A percentile compares a stretch with the other conserved stretches of the same genome.
phyloP scores from a whole-genome alignment of 2,888 invertebrate genomes.

The Steromphala cineraria region DNA sequence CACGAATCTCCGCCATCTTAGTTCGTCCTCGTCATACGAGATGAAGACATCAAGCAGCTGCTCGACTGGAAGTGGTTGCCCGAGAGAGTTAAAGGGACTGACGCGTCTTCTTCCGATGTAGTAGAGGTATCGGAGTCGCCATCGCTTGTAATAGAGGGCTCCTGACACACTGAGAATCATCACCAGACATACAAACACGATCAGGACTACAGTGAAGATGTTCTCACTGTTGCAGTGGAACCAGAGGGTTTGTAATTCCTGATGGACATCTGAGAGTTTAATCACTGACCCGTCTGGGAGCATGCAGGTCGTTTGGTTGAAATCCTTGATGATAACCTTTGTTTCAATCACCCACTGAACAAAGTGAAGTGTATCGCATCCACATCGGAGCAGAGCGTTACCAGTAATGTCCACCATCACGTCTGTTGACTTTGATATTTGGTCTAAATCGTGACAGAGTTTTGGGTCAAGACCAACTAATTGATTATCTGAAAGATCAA shows the following conservation, averaged over 20 bases:
- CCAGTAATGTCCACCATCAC: neutral
- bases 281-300: neutral
- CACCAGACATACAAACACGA: neutral
- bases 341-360: neutral
- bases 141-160: conserved; percentile 9
- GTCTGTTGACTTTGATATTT: neutral
- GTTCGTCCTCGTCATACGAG: conserved; percentile 21
- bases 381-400: neutral
- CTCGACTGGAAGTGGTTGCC: neutral
- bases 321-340: neutral
- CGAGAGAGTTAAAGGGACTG: neutral
- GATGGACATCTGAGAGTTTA: neutral
- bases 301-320: neutral
- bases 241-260: neutral
- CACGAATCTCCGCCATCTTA: neutral
- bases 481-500: conserved; percentile 13
- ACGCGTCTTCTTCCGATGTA: conserved; percentile 8
- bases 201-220: neutral
- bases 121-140: conserved; percentile 17
- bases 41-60: conserved; percentile 16
- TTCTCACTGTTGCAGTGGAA: neutral
- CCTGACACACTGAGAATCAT: neutral
- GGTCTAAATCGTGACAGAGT: neutral
- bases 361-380: conserved; percentile 1
- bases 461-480: neutral